phyloP scores from a whole-genome alignment of 2,797 vertebrate species.

The Echiichthys vipera region DNA sequence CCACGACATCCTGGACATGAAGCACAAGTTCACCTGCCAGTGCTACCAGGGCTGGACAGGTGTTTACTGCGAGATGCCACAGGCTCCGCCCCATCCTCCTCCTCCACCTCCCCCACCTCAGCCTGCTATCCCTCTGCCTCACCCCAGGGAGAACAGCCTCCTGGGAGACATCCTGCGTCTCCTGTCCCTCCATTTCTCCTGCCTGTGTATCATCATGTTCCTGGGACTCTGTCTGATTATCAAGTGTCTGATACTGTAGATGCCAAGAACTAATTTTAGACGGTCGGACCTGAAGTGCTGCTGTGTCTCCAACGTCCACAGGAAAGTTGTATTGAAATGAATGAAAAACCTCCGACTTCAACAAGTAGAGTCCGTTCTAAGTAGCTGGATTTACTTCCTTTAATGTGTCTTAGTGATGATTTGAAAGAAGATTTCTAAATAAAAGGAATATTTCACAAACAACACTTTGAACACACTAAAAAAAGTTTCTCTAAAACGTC shows the following conservation, averaged over 20 bases:
- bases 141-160: constrained; percentile 46
- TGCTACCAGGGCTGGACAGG: constrained; percentile 93
- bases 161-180: constrained; percentile 68
- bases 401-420: neutral
- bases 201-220: constrained; percentile 78
- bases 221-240: constrained; percentile 80
- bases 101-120: constrained; percentile 4
- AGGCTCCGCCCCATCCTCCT: constrained; percentile 34
- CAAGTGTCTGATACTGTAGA: constrained; percentile 79
- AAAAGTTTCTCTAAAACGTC: neutral
- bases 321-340: neutral
- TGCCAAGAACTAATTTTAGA: neutral
- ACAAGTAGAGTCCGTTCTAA: neutral
- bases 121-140: constrained; percentile 26
- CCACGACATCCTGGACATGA: constrained; percentile 85
- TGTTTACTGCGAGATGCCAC: constrained; percentile 88
- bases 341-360: neutral
- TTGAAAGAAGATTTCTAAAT: neutral
- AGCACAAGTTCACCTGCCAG: constrained; percentile 90
- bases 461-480: too few relatives aligned
- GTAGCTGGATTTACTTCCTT: neutral
- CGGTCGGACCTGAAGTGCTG: neutral
- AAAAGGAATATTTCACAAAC: neutral
- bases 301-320: constrained; percentile 6
- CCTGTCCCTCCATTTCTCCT: constrained; percentile 79